Conservation (phyloP, 2,797 vertebrate species). For the Sebastes taczanowskii region DNA sequence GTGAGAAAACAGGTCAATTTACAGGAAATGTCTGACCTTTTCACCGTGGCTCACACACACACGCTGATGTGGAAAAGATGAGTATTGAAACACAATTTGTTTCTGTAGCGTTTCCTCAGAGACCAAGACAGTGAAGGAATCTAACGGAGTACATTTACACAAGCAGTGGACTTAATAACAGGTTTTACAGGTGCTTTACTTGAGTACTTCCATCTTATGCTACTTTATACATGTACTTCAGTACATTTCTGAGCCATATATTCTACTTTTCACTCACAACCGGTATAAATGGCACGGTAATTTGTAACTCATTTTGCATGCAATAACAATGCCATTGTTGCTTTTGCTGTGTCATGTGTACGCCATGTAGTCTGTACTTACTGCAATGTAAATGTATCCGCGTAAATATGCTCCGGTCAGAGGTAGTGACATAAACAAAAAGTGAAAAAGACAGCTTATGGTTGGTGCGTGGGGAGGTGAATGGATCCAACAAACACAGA, state of each 20-base stretch:
- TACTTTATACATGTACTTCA: background rate
- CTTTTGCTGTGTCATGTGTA: background rate
- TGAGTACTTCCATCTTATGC: background rate
- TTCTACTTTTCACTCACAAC: background rate
- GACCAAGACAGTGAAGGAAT: background rate
- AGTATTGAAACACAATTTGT: background rate
- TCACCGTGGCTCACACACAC: background rate
- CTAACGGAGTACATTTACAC: background rate
- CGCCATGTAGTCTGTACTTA: no score
- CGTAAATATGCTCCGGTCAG: background rate
- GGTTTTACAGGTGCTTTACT: background rate
- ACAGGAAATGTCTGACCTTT: slow-evolving; percentile 38
- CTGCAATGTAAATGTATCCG: no score
- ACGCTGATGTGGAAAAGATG: background rate
- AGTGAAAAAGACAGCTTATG: background rate
- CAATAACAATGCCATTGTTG: no score
- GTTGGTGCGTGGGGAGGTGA: no score
- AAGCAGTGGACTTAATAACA: background rate
- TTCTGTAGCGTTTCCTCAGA: background rate
- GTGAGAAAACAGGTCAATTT: slow-evolving; percentile 19
- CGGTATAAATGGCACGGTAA: background rate
- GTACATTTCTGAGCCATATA: background rate
- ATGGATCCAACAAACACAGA: no score
- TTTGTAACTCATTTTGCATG: background rate
- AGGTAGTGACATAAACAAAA: background rate